These are phyloP conservation scores for Platalea minor DNA, from an alignment of 2,797 vertebrate genomes.

Conservation along the genomic window DNA sequence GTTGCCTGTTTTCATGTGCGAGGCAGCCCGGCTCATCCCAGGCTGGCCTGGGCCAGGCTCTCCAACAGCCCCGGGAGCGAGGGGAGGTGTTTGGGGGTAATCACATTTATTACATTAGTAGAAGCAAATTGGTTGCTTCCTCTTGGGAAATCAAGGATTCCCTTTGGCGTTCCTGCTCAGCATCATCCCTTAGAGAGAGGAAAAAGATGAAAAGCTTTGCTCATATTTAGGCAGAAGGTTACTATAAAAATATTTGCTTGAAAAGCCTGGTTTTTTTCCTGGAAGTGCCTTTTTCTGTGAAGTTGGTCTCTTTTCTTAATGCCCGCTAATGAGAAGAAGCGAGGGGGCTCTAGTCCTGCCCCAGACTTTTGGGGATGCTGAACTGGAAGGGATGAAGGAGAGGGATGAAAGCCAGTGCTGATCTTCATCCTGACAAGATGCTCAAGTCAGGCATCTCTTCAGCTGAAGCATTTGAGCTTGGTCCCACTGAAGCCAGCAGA, in stretches of 20 bases:
- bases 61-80: background rate
- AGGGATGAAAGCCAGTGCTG: background rate
- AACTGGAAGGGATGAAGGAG: background rate
- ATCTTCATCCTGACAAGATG: background rate
- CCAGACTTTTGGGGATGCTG: background rate
- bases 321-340: background rate
- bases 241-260: background rate
- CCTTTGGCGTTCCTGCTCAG: background rate
- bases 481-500: background rate
- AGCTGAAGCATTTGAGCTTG: background rate
- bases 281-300: background rate
- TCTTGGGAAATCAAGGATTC: background rate
- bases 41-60: background rate
- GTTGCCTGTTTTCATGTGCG: background rate
- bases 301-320: background rate
- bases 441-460: background rate
- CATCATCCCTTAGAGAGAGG: background rate
- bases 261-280: background rate
- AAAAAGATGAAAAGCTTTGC: background rate
- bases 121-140: background rate
- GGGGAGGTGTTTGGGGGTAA: background rate
- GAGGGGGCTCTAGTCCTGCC: background rate
- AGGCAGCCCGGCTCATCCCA: background rate
- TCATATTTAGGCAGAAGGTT: background rate
- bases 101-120: background rate